Evolutionary conservation across 2,113 vertebrate genomes (phyloP).

Genomic region (Rhinopomastus cyanomelas): DNA sequence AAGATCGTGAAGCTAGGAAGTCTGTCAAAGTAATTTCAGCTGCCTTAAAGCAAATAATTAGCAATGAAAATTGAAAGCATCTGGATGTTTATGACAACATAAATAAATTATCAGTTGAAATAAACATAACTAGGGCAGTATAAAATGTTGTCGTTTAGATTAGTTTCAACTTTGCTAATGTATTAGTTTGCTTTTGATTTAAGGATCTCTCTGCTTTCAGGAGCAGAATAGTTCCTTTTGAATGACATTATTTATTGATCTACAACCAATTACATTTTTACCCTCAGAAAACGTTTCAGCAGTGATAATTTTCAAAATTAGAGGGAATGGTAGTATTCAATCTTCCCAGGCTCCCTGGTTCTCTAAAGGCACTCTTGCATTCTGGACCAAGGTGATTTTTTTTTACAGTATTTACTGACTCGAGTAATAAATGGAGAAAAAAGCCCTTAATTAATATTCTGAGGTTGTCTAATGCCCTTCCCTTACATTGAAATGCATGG

Average conservation of each 20-base stretch:
- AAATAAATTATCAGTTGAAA: conserved; percentile 72
- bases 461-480: neutral
- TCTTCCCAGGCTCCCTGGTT: neutral
- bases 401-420: neutral
- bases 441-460: neutral
- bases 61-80: conserved; percentile 60
- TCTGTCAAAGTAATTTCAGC: conserved; percentile 51
- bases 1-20: conserved; percentile 33
- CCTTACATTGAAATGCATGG: fast-evolving
- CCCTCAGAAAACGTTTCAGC: conserved; percentile 48
- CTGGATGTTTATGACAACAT: conserved; percentile 64
- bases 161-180: conserved; percentile 58
- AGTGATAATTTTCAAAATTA: conserved; percentile 63
- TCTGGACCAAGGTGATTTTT: neutral
- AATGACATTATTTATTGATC: conserved; percentile 75
- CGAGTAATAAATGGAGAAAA: neutral
- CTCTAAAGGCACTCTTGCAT: neutral
- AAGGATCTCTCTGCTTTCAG: conserved; percentile 40
- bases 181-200: conserved; percentile 58
- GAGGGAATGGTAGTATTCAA: neutral
- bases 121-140: conserved; percentile 50
- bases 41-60: conserved; percentile 64
- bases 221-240: conserved; percentile 51
- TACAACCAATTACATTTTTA: conserved; percentile 67
- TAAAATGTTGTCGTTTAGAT: conserved; percentile 55